Percentiles rank a stretch among this genome's conserved stretches.
These are phyloP conservation scores for Psittacula echo DNA, from an alignment of 2,797 vertebrate genomes.

Conservation along the genomic window DNA sequence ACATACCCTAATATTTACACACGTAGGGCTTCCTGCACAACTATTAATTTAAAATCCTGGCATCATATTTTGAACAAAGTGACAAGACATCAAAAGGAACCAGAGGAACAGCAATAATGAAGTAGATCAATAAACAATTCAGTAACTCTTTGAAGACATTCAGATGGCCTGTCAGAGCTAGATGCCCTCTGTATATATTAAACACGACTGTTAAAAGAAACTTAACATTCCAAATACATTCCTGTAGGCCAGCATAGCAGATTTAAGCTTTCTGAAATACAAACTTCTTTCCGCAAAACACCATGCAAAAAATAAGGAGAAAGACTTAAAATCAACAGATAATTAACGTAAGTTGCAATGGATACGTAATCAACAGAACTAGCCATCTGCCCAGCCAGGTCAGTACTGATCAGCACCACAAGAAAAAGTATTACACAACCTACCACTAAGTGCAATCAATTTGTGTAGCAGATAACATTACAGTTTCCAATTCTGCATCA, in stretches of 20 bases:
- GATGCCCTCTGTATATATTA: not conserved
- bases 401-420: not conserved
- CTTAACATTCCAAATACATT: not conserved
- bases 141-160: slow-evolving; percentile 39
- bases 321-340: not conserved
- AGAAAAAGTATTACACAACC: not conserved
- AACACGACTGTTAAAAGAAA: not conserved
- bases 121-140: slow-evolving; percentile 53
- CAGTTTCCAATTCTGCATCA: not conserved
- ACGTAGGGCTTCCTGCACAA: not conserved
- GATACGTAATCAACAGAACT: not conserved
- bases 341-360: not conserved
- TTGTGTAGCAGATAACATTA: not conserved
- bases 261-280: not conserved
- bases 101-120: slow-evolving; percentile 41
- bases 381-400: not conserved
- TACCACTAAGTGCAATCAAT: not conserved
- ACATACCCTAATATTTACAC: slow-evolving; percentile 38
- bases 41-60: slow-evolving; percentile 33
- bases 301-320: not conserved
- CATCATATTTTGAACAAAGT: slow-evolving; percentile 26
- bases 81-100: slow-evolving; percentile 51
- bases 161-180: slow-evolving; percentile 16
- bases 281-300: not conserved
- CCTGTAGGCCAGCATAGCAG: not conserved